phyloP scores from a whole-genome alignment of 1,140 invertebrate genomes.

The Belonocnema kinseyi region DNA sequence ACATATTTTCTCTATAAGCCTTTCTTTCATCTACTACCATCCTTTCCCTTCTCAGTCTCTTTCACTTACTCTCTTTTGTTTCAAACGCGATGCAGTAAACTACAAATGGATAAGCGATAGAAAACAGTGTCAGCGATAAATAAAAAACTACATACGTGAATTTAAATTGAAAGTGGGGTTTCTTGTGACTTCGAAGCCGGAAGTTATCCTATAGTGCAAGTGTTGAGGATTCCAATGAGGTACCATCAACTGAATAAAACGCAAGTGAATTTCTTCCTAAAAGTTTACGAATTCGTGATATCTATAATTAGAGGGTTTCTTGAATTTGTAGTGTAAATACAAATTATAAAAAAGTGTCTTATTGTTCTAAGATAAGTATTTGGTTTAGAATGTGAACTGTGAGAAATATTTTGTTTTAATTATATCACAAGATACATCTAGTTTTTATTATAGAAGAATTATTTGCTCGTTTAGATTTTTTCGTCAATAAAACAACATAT shows the following conservation, averaged over 20 bases:
- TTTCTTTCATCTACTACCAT: background rate
- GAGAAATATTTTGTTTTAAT: no score
- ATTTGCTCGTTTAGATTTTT: no score
- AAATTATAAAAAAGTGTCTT: no score
- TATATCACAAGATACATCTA: no score
- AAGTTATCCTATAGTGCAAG: conserved; percentile 1
- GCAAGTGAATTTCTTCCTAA: conserved; percentile 19
- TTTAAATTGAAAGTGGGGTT: background rate
- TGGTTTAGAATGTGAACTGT: no score
- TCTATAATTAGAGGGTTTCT: no score
- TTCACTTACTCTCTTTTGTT: background rate
- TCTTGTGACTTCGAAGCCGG: background rate
- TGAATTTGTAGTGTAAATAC: no score
- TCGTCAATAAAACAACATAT: no score
- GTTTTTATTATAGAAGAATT: no score
- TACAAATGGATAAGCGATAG: conserved; percentile 34
- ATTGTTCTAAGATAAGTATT: no score
- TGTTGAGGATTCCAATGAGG: conserved; percentile 12
- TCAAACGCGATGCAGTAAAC: background rate
- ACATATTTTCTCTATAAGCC: conserved; percentile 27
- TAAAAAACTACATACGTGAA: no score
- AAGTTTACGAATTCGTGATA: background rate
- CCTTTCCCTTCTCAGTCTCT: conserved; percentile 32
- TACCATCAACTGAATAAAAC: conserved; percentile 1
- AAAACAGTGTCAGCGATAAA: conserved; percentile 27